Evolutionary conservation across 2,888 invertebrate genomes (phyloP).

Genomic region (Neria commutata): DNA sequence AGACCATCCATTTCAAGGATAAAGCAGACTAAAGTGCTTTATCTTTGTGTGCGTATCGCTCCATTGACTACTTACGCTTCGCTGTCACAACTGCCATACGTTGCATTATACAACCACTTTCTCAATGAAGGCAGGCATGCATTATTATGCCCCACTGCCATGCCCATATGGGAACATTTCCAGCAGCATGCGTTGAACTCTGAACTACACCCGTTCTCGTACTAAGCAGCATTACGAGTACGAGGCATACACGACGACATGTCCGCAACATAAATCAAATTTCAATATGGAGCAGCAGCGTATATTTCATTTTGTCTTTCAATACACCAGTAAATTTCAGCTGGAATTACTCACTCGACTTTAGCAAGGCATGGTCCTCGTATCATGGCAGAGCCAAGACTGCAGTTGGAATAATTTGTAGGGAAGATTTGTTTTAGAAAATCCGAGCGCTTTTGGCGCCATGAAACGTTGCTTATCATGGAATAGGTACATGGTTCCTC

Average conservation of each 20-base stretch:
- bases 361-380: background rate
- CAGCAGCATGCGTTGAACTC: too few relatives aligned
- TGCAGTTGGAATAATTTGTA: too few relatives aligned
- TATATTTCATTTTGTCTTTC: background rate
- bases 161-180: conserved; percentile 50
- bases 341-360: too few relatives aligned
- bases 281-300: conserved; percentile 47
- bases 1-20: too few relatives aligned
- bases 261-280: background rate
- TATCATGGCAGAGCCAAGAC: background rate
- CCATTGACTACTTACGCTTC: too few relatives aligned
- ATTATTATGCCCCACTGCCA: conserved; percentile 45
- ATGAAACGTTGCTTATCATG: background rate
- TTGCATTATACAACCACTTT: too few relatives aligned
- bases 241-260: background rate
- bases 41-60: too few relatives aligned
- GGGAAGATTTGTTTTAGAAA: background rate
- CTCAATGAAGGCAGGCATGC: conserved; percentile 36
- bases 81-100: too few relatives aligned
- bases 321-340: background rate
- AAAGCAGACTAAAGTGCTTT: too few relatives aligned
- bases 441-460: background rate
- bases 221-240: background rate
- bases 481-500: background rate
- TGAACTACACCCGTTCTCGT: conserved; percentile 1